Base-by-base conservation (phyloP, 2,113 vertebrate species). In the Ameiurus melas region DNA sequence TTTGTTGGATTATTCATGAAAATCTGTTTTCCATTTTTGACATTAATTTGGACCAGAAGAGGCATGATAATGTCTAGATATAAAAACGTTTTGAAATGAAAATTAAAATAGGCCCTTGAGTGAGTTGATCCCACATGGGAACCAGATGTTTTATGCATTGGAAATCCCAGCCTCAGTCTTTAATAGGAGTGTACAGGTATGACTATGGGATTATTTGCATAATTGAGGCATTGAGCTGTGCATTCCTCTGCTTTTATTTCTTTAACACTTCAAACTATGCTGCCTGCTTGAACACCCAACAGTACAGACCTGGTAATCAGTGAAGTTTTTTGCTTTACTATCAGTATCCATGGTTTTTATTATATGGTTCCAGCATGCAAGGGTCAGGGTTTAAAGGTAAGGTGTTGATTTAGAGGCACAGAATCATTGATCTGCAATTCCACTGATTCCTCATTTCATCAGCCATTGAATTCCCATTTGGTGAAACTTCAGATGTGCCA, bases 401-500 rank as follows among this genome's bases (percentile, higher is more conserved):
- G 79, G 62, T 86, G 43, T 70, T 70, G 14, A 70, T 12, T 57
- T 51, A 25, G n/a, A 33, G 43, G 60, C 43, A 53, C 57, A 66
- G 47, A 71, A 39, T 78, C 55, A 83, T 36, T 57, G 19, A 70
- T 71, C 57, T 84, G 81, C 33, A 16, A 19, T 83, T 83, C 55
- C 86, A 60, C 43, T 25, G 60, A 66, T 84, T 62, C 43, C 33
- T 86, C 55, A 84, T 77, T 86, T 88, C 73, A 70, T 90, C 68
- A 83, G 81, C 43, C 43, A 39, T 17, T 85, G 55, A 80, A 19
- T 30, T 55, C 51, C 53, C 60, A 84, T 81, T 73, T 6, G 27
- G 36, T 53, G 51, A 87, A 58, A 85, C 86, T 51, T 90, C 66
- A 86, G n/a, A 88, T 68, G 85, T 89, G 90, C 88, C 90, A 90